Evolutionary conservation across 2,113 vertebrate species (phyloP), one percentile per base, ranked within the genome.

Genomic region (Lanius collurio): DNA sequence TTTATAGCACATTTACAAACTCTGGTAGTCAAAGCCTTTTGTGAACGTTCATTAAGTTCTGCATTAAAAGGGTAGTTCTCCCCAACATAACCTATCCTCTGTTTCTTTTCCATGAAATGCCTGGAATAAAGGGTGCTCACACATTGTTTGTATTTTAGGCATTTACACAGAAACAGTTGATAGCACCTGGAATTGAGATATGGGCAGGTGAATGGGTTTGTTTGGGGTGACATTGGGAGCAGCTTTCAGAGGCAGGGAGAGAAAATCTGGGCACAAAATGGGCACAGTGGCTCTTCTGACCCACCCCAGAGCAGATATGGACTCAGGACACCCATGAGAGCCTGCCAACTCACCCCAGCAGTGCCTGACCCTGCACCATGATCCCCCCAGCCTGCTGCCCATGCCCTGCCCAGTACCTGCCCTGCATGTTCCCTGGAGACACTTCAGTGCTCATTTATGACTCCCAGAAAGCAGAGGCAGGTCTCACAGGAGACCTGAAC

Each of bases 291-390:
- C 24, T 84, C 35, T 60, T 87, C 20, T 3, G 2, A 55, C 11
- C 11, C 23, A 39, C 5, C 26, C 26, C 49, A 73, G 49, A 27
- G 42, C 47, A 80, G 35, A 7, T 0, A 1, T 7, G 46, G 42
- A 11, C 28, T 80, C 81, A 28, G 57, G 9, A 20, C 10, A 35
- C 7, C 31, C 33, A 12, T 8, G 28, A 8, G 39, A 86, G 24
- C 33, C 44, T 75, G 50, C 9, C 50, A 62, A 1, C 8, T 5
- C 8, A 10, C 8, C 12, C 30, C 31, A 30, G 42, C 50, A 70
- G 49, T 9, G 19, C 50, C 52, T 53, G 41, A 13, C 7, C 21
- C 30, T 2, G 3, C n/a, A 6, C 24, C 3, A 0, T 0, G 7
- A 23, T 3, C 13, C n/a, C 31, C 11, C 7, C 19, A 67, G 11